Base-by-base conservation (phyloP, 1,140 invertebrate species). In the Melipona quadrifasciata region DNA sequence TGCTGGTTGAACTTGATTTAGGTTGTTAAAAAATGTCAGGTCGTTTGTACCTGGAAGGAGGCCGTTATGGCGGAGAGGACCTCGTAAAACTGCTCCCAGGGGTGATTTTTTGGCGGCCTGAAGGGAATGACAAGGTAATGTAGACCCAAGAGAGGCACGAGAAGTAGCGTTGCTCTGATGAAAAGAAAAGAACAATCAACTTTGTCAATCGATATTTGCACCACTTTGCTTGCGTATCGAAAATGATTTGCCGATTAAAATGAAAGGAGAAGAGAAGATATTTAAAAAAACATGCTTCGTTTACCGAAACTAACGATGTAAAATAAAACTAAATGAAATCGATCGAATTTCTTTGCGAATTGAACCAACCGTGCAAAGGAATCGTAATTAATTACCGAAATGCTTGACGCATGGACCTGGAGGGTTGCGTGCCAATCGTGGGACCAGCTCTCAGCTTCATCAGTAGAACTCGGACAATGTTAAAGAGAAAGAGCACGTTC, bases 101-200 rank as follows among this genome's bases (percentile, higher is more conserved):
- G 95, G 90, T 97, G 96, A 55, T 95, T 95, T 72, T 95, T 95
- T 31, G 96, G 95, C 31, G 98, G 98, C 85, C 98, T 96, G 93
- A 99, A 98, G n/a, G 98, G 98, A 65, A 97, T 98, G 27, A 99
- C 95, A 86, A 99, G 95, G 92, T 98, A 98, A 93, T 99, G 97
- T 16, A 98, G 94, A 2, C 97, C 97, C 71, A 98, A 94, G 72
- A 98, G 94, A 34, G 97, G 97, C 57, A 99, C 97, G 84, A 99
- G 95, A 71, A 99, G 96, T 88, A 98, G 95, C 1, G 98, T 99
- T 1, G 98, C 98, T 80, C 98, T 96, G 91, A 94, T 10, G 85
- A 86, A 89, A 31, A 76, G 55, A 61, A 5, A 19, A 61, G 16
- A 21, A 65, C 21, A n/a, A n/a, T 65, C 19, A 65, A 17, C 31